Conservation (phyloP, 2,888 invertebrate species). For the Philopedon plagiatum region DNA sequence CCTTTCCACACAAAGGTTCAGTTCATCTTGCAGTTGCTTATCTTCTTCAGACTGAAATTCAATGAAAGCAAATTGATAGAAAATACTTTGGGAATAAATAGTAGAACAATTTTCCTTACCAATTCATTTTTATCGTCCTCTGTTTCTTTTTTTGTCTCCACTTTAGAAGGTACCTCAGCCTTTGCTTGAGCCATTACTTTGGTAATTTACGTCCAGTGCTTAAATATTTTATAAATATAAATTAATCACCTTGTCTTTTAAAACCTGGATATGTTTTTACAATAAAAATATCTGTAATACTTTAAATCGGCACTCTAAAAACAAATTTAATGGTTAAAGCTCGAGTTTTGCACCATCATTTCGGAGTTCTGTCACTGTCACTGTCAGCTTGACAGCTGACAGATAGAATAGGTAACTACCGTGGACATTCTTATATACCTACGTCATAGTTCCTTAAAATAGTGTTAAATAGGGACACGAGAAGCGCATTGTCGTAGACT, state of each 20-base stretch:
- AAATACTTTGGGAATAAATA: conserved; percentile 23
- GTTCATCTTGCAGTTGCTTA: conserved; percentile 81
- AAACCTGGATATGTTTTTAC: background rate
- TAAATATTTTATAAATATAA: background rate
- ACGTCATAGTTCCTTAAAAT: no score
- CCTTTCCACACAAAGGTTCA: conserved; percentile 80
- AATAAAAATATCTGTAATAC: background rate
- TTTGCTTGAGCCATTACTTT: conserved; percentile 59
- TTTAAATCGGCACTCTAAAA: background rate
- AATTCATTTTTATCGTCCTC: conserved; percentile 67
- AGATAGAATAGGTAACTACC: no score
- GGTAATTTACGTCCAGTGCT: background rate
- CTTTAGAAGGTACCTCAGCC: conserved; percentile 59
- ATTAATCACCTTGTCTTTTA: background rate
- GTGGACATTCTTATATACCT: no score
- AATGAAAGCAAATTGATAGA: conserved; percentile 36
- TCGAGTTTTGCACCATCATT: conserved; percentile 39
- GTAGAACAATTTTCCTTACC: conserved; percentile 57
- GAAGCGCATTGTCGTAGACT: no score
- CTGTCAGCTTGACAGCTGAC: background rate
- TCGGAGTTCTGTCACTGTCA: conserved; percentile 29
- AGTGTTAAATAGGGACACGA: no score
- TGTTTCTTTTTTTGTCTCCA: conserved; percentile 60
- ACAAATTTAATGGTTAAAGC: background rate
- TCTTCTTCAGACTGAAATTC: conserved; percentile 77